Conservation (phyloP, 2,113 vertebrate genomes). For the Glareola pratincola region DNA sequence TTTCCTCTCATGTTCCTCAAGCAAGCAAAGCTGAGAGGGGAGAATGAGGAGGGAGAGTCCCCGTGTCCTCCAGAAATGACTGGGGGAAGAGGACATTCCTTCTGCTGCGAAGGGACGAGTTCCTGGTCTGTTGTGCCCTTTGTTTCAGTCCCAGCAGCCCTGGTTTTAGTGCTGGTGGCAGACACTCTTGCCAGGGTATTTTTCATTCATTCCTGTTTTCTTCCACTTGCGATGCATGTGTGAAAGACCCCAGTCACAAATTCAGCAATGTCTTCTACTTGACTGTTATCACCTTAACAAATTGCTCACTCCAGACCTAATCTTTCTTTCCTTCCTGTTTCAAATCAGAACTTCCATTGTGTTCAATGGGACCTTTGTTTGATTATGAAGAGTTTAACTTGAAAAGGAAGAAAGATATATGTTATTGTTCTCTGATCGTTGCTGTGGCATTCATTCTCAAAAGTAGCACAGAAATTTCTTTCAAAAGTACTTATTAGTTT, state of each 20-base stretch:
- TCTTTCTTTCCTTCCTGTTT: not conserved
- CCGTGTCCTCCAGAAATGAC: accelerated
- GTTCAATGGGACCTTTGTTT: not conserved
- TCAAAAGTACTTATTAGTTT: not conserved
- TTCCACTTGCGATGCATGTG: not conserved
- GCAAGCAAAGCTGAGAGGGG: not conserved
- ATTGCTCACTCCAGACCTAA: not conserved
- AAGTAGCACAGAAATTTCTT: not conserved
- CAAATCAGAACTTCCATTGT: not conserved
- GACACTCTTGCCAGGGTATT: not conserved
- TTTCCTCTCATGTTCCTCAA: not conserved
- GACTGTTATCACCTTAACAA: not conserved
- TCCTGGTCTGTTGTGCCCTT: not conserved
- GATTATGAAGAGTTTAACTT: not conserved
- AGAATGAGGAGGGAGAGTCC: accelerated
- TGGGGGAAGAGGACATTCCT: not conserved
- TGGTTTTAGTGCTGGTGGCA: not conserved
- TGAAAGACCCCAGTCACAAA: not conserved
- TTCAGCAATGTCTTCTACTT: not conserved
- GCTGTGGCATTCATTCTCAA: not conserved
- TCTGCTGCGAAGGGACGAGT: not conserved
- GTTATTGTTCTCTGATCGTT: not conserved
- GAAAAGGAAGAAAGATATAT: not conserved
- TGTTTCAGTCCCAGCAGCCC: not conserved
- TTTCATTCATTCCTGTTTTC: not conserved